Base-by-base conservation (phyloP, 1,140 invertebrate genomes). In the Aphelenchoides fujianensis region DNA sequence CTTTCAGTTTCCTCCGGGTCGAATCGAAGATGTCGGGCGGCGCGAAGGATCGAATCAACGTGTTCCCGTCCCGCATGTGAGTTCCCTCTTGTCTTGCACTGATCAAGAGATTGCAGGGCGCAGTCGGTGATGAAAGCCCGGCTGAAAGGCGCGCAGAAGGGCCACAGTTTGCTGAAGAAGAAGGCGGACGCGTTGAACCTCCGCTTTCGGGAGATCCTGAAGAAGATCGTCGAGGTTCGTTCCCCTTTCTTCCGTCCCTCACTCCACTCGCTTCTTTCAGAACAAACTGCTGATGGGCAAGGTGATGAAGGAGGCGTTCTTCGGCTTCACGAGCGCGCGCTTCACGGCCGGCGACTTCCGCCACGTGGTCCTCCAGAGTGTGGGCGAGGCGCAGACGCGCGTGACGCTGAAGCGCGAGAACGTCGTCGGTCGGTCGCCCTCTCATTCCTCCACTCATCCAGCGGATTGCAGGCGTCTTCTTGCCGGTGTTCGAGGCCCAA, bases 201-300 rank as follows among this genome's bases (percentile, higher is more conserved):
- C 88, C 90, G 95, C 82, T 99, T 99, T 87, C 90, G 97, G 84
- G 88, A 91, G 88, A 98, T 99, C 87, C 87, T 98, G 66, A 91
- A 92, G 77, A 98, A 98, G 90, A 98, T 99, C 83, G 95, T 98
- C 85, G 94, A 98, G 88, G 94, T 97, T 88, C 66, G 73, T n/a
- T n/a, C n/a, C n/a, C n/a, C n/a, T n/a, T n/a, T n/a, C n/a, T n/a
- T n/a, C n/a, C n/a, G n/a, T n/a, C n/a, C n/a, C n/a, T n/a, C n/a
- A n/a, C n/a, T n/a, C n/a, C n/a, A 34, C 16, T 32, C 71, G 12
- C 3, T 69, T 73, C 31, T 81, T 89, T 59, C 82, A 96, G 92
- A 98, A 95, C 52, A 99, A 99, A 90, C 92, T 92, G 71, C 86
- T 96, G 59, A 99, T 99, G 96, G 96, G 96, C 67, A 95, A 98